Evolutionary conservation across 2,113 vertebrate genomes (phyloP), one percentile per base, ranked within the genome.

Genomic region (Triplophysa dalaica): DNA sequence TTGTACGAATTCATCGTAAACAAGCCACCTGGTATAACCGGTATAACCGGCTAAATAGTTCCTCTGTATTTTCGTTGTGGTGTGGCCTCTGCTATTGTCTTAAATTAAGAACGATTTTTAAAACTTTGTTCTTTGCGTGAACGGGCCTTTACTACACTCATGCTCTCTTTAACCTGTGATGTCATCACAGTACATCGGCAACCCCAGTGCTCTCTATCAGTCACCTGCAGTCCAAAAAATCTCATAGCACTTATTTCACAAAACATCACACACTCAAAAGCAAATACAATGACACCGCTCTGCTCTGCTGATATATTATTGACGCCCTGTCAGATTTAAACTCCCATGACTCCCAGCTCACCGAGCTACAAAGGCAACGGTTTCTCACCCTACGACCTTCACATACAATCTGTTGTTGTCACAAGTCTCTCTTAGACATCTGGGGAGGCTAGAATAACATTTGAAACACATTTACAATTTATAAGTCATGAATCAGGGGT

Each of bases 291-390:
- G 10, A 75, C 22, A 63, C 63, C 45, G 24, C 58, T 24, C 41
- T 50, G 60, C 60, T 75, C 60, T 38, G 13, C 70, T 63, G 60
- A 63, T 29, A 9, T 63, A 61, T 48, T 63, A 75, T 75, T 75
- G 73, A 64, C 43, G 14, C 22, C 16, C 60, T 63, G 73, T 50
- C 24, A 75, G 41, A 48, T 29, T 29, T 50, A 9, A 75, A 63
- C 41, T 63, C 22, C 22, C 60, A 50, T 63, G 73, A 63, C 19
- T 75, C 43, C 16, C 8, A 61, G 61, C 58, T 63, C 22, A 50
- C 9, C 50, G 60, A 17, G 60, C 38, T 63, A 61, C 33, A 74
- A 63, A 63, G 41, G 16, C 16, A 75, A 24, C 19, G 10, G 73
- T 29, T 50, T 75, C 58, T 48, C 60, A 12, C 60, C 4, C 22